phyloP scores from a whole-genome alignment of 2,888 invertebrate species.

The Parnassius mnemosyne region DNA sequence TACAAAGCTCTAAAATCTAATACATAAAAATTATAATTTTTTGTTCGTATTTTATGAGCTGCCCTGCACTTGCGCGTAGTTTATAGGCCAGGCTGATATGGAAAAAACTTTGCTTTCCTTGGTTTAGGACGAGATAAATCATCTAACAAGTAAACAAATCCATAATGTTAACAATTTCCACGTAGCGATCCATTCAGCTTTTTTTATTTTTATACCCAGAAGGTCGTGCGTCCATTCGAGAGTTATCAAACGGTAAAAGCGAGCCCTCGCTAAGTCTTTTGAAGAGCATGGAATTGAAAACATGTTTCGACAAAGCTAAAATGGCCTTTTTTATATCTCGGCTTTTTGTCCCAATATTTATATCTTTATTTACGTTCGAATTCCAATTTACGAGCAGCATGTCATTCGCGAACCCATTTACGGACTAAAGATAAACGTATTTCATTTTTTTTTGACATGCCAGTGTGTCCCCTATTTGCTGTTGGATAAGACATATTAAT shows the following conservation, averaged over 20 bases:
- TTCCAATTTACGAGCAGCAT: slow-evolving; percentile 6
- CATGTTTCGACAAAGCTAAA: slow-evolving; percentile 19
- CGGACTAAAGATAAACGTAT: background rate
- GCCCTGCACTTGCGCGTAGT: too few relatives aligned
- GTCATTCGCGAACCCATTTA: background rate
- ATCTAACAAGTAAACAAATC: slow-evolving; percentile 7
- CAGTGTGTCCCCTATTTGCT: too few relatives aligned
- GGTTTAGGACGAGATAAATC: slow-evolving; percentile 5
- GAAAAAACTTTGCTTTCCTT: background rate
- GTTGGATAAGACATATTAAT: too few relatives aligned
- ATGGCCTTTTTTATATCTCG: slow-evolving; percentile 17
- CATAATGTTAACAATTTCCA: slow-evolving; percentile 16
- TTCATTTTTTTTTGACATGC: too few relatives aligned
- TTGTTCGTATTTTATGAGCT: too few relatives aligned
- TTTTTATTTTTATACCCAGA: slow-evolving; percentile 18
- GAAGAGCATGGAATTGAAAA: slow-evolving; percentile 23
- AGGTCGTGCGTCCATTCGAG: slow-evolving; percentile 22
- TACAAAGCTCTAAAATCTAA: too few relatives aligned
- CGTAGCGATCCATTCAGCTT: slow-evolving; percentile 18
- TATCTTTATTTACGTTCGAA: slow-evolving; percentile 11
- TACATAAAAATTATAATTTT: too few relatives aligned
- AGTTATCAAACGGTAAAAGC: slow-evolving; percentile 14
- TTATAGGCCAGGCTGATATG: background rate
- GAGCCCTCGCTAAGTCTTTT: slow-evolving; percentile 24
- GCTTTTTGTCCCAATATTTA: slow-evolving; percentile 13